Evolutionary conservation across 2,888 invertebrate genomes (phyloP).

Genomic region (Ochlodes sylvanus): DNA sequence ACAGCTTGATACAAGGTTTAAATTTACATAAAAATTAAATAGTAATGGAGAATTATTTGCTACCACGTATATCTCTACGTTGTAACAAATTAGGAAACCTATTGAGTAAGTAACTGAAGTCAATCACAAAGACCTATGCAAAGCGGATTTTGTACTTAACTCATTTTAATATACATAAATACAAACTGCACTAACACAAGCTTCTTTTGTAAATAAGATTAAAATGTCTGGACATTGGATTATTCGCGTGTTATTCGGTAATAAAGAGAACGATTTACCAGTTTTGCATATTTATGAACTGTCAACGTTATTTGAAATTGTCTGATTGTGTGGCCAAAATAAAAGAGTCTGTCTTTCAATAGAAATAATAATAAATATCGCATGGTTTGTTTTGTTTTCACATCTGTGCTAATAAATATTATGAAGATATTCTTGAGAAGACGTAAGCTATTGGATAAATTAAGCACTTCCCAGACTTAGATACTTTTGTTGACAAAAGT

Average conservation of each 20-base stretch:
- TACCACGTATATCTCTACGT: background rate
- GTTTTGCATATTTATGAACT: slow-evolving; percentile 32
- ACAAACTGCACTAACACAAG: slow-evolving; percentile 27
- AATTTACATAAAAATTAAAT: too few relatives aligned
- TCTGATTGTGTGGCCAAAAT: slow-evolving; percentile 28
- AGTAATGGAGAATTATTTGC: too few relatives aligned
- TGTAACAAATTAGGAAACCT: background rate
- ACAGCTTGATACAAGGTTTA: too few relatives aligned
- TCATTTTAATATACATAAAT: slow-evolving; percentile 28
- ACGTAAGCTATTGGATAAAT: slow-evolving; percentile 8
- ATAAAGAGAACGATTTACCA: slow-evolving; percentile 34
- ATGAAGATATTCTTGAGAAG: slow-evolving; percentile 1
- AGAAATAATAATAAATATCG: slow-evolving; percentile 33
- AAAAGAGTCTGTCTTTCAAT: slow-evolving; percentile 26
- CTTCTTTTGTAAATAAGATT: slow-evolving; percentile 37
- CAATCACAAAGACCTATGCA: slow-evolving; percentile 6
- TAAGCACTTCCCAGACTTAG: background rate
- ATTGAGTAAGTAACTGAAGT: slow-evolving; percentile 3
- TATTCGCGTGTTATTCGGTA: slow-evolving; percentile 37
- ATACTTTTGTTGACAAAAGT: background rate
- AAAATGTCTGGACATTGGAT: slow-evolving; percentile 38
- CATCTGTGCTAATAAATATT: slow-evolving; percentile 34
- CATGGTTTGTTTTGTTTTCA: slow-evolving; percentile 17
- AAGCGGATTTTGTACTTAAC: slow-evolving; percentile 34
- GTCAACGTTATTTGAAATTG: slow-evolving; percentile 19